Percentiles rank a stretch among this genome's conserved stretches.
Evolutionary conservation across 2,113 vertebrate genomes (phyloP).

Genomic region (Menura novaehollandiae): DNA sequence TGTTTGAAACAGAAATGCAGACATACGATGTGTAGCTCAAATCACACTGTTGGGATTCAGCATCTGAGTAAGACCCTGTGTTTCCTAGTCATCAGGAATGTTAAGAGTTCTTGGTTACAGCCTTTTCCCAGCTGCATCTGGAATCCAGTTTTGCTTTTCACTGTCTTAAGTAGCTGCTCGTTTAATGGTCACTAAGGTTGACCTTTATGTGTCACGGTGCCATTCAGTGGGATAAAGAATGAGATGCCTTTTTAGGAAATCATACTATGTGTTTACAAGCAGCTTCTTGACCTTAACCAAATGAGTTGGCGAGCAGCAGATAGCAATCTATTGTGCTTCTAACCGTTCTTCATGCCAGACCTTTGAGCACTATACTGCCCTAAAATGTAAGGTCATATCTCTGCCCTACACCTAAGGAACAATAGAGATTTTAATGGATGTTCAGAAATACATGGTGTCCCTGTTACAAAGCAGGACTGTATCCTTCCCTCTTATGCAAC

Average conservation of each 20-base stretch:
- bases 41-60: neutral
- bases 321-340: neutral
- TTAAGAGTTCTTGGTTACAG: neutral
- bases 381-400: neutral
- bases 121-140: neutral
- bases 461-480: neutral
- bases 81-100: neutral
- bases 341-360: neutral
- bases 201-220: constrained; percentile 23
- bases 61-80: neutral
- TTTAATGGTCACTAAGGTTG: constrained; percentile 1
- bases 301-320: neutral
- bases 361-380: neutral
- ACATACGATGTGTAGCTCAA: rapidly evolving
- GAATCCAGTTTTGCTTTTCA: constrained; percentile 21
- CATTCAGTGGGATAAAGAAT: constrained; percentile 14
- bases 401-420: neutral
- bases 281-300: constrained; percentile 50
- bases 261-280: constrained; percentile 16
- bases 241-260: constrained; percentile 20
- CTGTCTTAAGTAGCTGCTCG: neutral
- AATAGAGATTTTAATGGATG: neutral
- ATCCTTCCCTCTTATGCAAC: neutral
- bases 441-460: neutral
- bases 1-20: neutral